A percentile compares a stretch with the other conserved stretches of the same genome.
Conservation (phyloP, 2,888 invertebrate species). For the Watsonalla binaria region DNA sequence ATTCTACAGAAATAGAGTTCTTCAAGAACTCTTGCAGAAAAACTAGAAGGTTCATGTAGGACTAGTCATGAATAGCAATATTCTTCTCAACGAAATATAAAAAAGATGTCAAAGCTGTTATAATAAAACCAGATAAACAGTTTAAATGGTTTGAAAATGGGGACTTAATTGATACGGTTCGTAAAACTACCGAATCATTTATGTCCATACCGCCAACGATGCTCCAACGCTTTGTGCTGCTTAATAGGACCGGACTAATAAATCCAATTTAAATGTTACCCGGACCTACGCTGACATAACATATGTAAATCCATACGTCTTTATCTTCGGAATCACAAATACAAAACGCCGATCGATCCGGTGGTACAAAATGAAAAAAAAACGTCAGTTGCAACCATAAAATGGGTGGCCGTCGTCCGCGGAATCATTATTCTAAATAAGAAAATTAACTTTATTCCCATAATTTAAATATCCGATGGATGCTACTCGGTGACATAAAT, state of each 20-base stretch:
- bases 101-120: too few species aligned
- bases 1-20: too few species aligned
- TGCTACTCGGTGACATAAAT: slow-evolving; percentile 29
- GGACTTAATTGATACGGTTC: too few species aligned
- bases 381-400: slow-evolving; percentile 65
- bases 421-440: slow-evolving; percentile 72
- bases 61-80: too few species aligned
- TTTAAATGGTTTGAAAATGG: too few species aligned
- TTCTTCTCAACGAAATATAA: too few species aligned
- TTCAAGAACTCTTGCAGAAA: too few species aligned
- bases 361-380: slow-evolving; percentile 50
- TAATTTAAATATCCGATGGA: slow-evolving; percentile 67
- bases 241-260: slow-evolving; percentile 69
- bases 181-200: neutral
- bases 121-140: too few species aligned
- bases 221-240: slow-evolving; percentile 52
- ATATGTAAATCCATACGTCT: slow-evolving; percentile 77
- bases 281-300: slow-evolving; percentile 72
- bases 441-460: slow-evolving; percentile 76
- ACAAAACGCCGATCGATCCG: slow-evolving; percentile 58
- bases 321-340: slow-evolving; percentile 75
- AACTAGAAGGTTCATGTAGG: too few species aligned
- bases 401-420: slow-evolving; percentile 72
- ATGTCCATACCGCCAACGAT: slow-evolving; percentile 54
- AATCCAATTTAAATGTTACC: slow-evolving; percentile 75